Base-by-base conservation (phyloP, 1,140 invertebrate species). In the Dysdera silvatica region DNA sequence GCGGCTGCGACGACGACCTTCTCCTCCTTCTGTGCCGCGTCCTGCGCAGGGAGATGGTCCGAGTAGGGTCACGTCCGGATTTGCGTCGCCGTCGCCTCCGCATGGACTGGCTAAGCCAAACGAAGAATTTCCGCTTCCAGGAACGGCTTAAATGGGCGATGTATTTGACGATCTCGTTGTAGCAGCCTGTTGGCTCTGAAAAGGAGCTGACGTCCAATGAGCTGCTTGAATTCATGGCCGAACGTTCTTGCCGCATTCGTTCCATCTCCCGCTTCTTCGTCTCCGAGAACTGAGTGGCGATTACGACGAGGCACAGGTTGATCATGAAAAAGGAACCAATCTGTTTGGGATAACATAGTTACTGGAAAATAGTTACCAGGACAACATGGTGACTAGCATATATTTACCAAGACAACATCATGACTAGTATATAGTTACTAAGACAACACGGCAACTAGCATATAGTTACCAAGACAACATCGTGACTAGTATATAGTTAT, bases 311-410 rank as follows among this genome's bases (percentile, higher is more conserved):
- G 82, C 96, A 99, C 59, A 99, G 83, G 79, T 99, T 99, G 78
- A 99, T 99, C 97, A 99, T 99, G 81, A 99, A 99, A 82, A 99
- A 99, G 45, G 96, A 98, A 63, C 97, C 97, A 76, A 99, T 99
- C 95, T 99, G 80, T 52, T n/a, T n/a, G n/a, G n/a, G n/a, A n/a
- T n/a, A n/a, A n/a, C n/a, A n/a, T n/a, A n/a, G n/a, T n/a, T n/a
- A n/a, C n/a, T n/a, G n/a, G n/a, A n/a, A n/a, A n/a, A n/a, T n/a
- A n/a, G n/a, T n/a, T n/a, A n/a, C n/a, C n/a, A n/a, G n/a, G n/a
- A n/a, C n/a, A n/a, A n/a, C n/a, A n/a, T n/a, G n/a, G n/a, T n/a
- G n/a, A n/a, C n/a, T n/a, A n/a, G n/a, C n/a, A n/a, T n/a, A n/a
- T n/a, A n/a, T n/a, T n/a, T n/a, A n/a, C n/a, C n/a, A n/a, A n/a